A percentile compares a stretch with the other conserved stretches of the same genome.
phyloP scores from a whole-genome alignment of 2,888 invertebrate genomes.

The Apotomis betuletana region DNA sequence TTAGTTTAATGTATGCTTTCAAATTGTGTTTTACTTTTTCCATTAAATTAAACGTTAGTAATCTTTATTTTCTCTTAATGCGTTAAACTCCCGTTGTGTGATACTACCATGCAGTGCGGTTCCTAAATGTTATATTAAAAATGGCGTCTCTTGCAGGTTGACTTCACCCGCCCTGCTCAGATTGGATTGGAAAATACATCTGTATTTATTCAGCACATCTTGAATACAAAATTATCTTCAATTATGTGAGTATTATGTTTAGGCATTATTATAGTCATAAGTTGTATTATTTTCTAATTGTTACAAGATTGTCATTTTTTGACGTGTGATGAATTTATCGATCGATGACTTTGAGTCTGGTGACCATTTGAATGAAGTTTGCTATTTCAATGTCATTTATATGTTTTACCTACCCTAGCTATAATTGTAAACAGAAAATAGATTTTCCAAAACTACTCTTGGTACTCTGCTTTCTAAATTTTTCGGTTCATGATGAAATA shows the following conservation, averaged over 20 bases:
- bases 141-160: slow-evolving; percentile 57
- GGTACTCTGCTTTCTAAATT: neutral
- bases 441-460: too few relatives aligned
- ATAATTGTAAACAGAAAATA: too few relatives aligned
- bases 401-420: neutral
- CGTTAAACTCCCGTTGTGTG: neutral
- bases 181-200: slow-evolving; percentile 52
- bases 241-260: slow-evolving; percentile 68
- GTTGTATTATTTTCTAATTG: neutral
- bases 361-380: neutral
- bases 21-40: slow-evolving; percentile 10
- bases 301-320: neutral
- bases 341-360: neutral
- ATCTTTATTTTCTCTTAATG: neutral
- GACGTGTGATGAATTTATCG: slow-evolving; percentile 2
- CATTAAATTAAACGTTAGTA: slow-evolving; percentile 39
- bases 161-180: slow-evolving; percentile 75
- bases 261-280: neutral
- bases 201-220: slow-evolving; percentile 61
- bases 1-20: slow-evolving; percentile 12
- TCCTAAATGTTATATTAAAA: slow-evolving; percentile 7
- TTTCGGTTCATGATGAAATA: neutral
- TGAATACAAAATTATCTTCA: slow-evolving; percentile 50
- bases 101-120: neutral
- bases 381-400: neutral